Base-by-base conservation (phyloP, 2,888 invertebrate genomes). In the Drosophila hamatofila region DNA sequence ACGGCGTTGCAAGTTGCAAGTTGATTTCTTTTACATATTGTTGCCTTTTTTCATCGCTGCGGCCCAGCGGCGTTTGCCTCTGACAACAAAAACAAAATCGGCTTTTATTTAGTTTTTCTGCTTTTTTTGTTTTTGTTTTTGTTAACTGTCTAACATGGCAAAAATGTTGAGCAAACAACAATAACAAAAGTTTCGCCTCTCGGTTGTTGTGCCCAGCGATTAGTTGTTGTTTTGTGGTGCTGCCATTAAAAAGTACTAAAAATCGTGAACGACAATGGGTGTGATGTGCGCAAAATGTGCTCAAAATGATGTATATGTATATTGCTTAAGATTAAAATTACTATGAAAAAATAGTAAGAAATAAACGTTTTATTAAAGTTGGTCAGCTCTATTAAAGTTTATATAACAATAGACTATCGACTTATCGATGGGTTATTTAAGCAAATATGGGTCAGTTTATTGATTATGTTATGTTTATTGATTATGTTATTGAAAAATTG, bases 141-240 rank as follows among this genome's bases (percentile, higher is more conserved):
- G 83, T 84, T 75, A 87, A 83, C 87, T 84, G 81, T 74, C 78
- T 83, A 81, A 78, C 80, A 78, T 61, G 56, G 55, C 63, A 69
- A 62, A 62, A 62, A 46, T 46, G 57, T 48, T 62, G 65, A 71
- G 18, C 42, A 57, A 67, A 37, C 54, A 72, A 25, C 42, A 52
- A 39, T 18, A 54, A 41, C 60, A 39, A 37, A 60, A 65, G 18
- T 51, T 61, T 49, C 44, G 23, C 23, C 63, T 37, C 41, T 42
- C 25, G 37, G 55, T 44, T 54, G 42, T 30, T 35, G 33, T 30
- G 62, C 33, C 35, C 52, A 57, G 41, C 57, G 33, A 44, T 65
- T 64, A 49, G 46, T 58, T 72, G 51, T 56, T 59, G 23, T 61
- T 41, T 54, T 55, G 37, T 42, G 33, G 42, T 30, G 58, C 62